Percentiles rank a stretch among this genome's conserved stretches.
phyloP scores from a whole-genome alignment of 2,888 invertebrate species.

The Dynastes grantii region DNA sequence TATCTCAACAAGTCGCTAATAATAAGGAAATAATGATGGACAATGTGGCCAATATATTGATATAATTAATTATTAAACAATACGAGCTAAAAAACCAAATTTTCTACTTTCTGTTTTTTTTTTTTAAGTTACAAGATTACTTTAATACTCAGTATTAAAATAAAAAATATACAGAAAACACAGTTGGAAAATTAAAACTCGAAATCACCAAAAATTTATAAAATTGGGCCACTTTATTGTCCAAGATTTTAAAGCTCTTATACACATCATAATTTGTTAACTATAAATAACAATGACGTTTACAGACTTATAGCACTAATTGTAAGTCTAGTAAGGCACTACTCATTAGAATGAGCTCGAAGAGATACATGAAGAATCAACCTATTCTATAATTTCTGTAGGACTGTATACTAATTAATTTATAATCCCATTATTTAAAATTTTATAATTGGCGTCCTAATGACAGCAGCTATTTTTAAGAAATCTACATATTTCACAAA shows the following conservation, averaged over 20 bases:
- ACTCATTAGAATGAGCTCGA: too few species aligned
- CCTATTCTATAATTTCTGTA: too few species aligned
- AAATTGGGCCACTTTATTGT: background rate
- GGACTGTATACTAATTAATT: too few species aligned
- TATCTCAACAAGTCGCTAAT: background rate
- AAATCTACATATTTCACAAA: too few species aligned
- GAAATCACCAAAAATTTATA: background rate
- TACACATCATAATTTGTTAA: background rate
- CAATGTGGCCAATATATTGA: slow-evolving; percentile 11
- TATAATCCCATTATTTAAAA: too few species aligned
- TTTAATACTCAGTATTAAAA: background rate
- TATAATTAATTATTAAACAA: background rate
- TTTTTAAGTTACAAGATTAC: background rate
- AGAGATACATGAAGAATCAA: too few species aligned
- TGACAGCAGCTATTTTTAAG: too few species aligned
- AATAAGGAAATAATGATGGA: slow-evolving; percentile 3
- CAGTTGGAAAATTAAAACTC: background rate
- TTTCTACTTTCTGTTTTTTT: background rate
- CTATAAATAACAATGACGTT: background rate
- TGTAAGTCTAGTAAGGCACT: too few species aligned
- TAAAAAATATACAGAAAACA: background rate
- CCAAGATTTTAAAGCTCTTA: background rate
- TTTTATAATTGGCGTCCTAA: too few species aligned
- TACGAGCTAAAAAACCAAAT: background rate
- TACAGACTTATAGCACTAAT: too few species aligned